These are phyloP conservation scores for Xiphias gladius DNA, from an alignment of 2,113 vertebrate genomes.

Conservation along the genomic window DNA sequence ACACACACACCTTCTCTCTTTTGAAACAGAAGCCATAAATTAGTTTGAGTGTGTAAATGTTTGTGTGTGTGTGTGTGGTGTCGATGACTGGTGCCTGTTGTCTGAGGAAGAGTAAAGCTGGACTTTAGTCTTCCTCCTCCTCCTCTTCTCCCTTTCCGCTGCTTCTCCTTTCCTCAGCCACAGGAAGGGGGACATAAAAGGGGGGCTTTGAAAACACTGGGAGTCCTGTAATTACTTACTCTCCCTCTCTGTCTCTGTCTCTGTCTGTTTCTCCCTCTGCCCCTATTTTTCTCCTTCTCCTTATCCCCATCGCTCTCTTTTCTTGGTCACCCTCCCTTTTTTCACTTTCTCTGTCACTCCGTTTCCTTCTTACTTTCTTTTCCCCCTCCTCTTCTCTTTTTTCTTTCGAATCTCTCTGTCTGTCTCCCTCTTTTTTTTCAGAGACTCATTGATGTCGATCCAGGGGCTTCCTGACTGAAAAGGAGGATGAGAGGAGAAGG, in stretches of 20 bases:
- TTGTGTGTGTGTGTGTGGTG: constrained; percentile 54
- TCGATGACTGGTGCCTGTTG: constrained; percentile 62
- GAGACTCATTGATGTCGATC: constrained; percentile 71
- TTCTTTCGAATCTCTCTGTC: constrained; percentile 13
- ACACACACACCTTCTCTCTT: constrained; percentile 23
- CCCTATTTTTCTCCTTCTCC: constrained; percentile 6
- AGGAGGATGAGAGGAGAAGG: constrained; percentile 58
- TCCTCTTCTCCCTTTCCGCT: constrained; percentile 57
- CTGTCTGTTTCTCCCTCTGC: constrained; percentile 20
- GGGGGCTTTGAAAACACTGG: constrained; percentile 76
- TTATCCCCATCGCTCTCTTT: constrained; percentile 6
- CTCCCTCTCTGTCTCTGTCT: constrained; percentile 28
- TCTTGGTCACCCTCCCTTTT: constrained; percentile 8
- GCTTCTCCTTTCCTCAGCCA: constrained; percentile 60
- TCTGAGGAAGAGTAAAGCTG: constrained; percentile 64
- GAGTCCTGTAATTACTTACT: constrained; percentile 81
- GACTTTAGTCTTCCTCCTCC: constrained; percentile 66
- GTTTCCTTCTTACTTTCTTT: constrained; percentile 10
- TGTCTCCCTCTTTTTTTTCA: background rate
- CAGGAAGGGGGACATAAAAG: constrained; percentile 83
- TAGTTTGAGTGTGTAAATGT: constrained; percentile 39
- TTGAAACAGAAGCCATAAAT: constrained; percentile 56
- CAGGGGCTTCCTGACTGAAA: constrained; percentile 71
- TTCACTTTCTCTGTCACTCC: constrained; percentile 11
- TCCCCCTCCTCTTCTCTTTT: background rate